These are phyloP conservation scores for Ariolimax columbianus DNA, from an alignment of 2,888 invertebrate species.

Conservation along the genomic window DNA sequence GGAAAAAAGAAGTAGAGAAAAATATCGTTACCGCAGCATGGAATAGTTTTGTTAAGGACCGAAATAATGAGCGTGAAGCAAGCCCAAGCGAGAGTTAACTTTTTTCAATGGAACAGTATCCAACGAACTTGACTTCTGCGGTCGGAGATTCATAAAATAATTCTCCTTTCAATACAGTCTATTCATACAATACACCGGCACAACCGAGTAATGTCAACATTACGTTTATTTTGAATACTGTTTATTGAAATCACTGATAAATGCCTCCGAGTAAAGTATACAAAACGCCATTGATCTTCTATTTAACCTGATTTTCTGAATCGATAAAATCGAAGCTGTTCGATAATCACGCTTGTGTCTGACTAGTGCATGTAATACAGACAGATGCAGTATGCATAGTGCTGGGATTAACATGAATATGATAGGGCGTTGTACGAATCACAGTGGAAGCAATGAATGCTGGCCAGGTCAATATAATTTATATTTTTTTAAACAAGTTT, in stretches of 20 bases:
- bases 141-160: background rate
- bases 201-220: slow-evolving; percentile 7
- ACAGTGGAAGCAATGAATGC: too few relatives aligned
- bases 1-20: too few relatives aligned
- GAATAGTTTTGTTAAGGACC: too few relatives aligned
- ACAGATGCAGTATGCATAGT: background rate
- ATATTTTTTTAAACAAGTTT: too few relatives aligned
- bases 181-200: background rate
- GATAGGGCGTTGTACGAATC: background rate
- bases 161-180: background rate
- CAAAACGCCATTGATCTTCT: background rate
- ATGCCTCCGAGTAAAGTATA: background rate
- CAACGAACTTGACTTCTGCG: background rate
- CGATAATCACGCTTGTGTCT: background rate
- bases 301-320: slow-evolving; percentile 6
- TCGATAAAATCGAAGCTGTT: slow-evolving; percentile 15
- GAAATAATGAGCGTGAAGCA: too few relatives aligned
- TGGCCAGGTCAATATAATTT: too few relatives aligned
- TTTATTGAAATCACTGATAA: slow-evolving; percentile 22
- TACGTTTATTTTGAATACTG: background rate
- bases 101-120: background rate
- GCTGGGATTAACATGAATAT: background rate
- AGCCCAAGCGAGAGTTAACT: too few relatives aligned
- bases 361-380: background rate
- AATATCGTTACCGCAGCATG: too few relatives aligned